phyloP scores from a whole-genome alignment of 2,888 invertebrate species.

The Thera britannica region DNA sequence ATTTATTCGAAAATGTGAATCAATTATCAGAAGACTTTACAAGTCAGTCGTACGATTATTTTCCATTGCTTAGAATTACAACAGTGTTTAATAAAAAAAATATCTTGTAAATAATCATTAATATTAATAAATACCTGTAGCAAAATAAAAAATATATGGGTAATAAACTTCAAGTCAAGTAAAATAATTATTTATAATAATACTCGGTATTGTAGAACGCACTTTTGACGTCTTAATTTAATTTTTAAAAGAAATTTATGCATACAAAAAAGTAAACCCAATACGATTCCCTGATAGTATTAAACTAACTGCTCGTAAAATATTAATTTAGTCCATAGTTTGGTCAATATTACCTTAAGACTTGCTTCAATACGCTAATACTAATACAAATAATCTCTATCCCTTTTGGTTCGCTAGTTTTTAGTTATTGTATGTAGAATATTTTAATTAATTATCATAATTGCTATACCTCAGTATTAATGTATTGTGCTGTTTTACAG shows the following conservation, averaged over 20 bases:
- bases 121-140: too few relatives aligned
- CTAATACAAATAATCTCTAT: background rate
- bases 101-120: too few relatives aligned
- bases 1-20: too few relatives aligned
- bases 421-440: constrained; percentile 25
- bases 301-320: constrained; percentile 18
- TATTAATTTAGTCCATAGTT: constrained; percentile 21
- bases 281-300: background rate
- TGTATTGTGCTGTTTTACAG: constrained; percentile 42
- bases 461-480: constrained; percentile 54
- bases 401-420: constrained; percentile 16
- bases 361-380: constrained; percentile 13
- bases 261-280: background rate
- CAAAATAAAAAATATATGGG: too few relatives aligned
- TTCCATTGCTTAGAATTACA: too few relatives aligned
- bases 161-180: too few relatives aligned
- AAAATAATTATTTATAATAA: too few relatives aligned
- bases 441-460: constrained; percentile 15
- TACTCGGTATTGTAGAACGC: too few relatives aligned
- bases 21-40: too few relatives aligned
- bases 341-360: constrained; percentile 16
- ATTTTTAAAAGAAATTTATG: background rate
- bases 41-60: too few relatives aligned
- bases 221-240: too few relatives aligned
- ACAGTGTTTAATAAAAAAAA: too few relatives aligned